Base-by-base conservation (phyloP, 2,113 vertebrate species). In the Cairina moschata region DNA sequence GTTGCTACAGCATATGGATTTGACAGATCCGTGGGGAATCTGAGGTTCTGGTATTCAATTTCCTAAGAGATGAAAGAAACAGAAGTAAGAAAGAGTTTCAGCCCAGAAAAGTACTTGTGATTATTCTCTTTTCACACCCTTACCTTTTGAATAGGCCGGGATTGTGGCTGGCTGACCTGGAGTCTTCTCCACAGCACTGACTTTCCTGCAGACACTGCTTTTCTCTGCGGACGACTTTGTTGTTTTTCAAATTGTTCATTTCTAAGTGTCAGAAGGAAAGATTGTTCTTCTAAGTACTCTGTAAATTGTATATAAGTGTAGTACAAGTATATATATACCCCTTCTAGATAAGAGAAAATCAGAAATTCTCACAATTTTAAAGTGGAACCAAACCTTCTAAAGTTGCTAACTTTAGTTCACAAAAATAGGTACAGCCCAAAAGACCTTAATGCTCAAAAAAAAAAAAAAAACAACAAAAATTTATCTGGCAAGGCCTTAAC, bases 1-100 rank as follows among this genome's bases (percentile, higher is more conserved):
- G 98, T 98, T 67, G 98, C 98, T 83, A 99, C 98, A 34, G 98
- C 98, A 85, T 98, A 97, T 5, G 98, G 98, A 90, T 98, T 99
- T 58, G 96, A 98, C 86, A 99, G 93, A 94, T 99, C 97, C 44
- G 94, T 48, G 12, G 96, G 96, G 79, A 98, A 97, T 92, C 97
- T 97, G 68, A 96, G 92, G 59, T 98, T 95, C 73, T 98, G 91
- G 88, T 98, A 97, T 78, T 97, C 96, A 54, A 97, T 97, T 76
- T 97, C 93, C 98, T 98, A 85, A 4, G 7, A 88, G 75, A 87
- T 16, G 36, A 50, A 87, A 82, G 66, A 82, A 95, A 71, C 11
- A 87, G 50, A 88, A 89, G 63, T 17, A 69, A 79, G 69, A 59
- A 82, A 79, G 15, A 74, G 55, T 80, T 86, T 34, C 59, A 92